These are phyloP conservation scores for Drosophila nr. perissopoda DNA, from an alignment of 2,888 invertebrate genomes.

Conservation along the genomic window DNA sequence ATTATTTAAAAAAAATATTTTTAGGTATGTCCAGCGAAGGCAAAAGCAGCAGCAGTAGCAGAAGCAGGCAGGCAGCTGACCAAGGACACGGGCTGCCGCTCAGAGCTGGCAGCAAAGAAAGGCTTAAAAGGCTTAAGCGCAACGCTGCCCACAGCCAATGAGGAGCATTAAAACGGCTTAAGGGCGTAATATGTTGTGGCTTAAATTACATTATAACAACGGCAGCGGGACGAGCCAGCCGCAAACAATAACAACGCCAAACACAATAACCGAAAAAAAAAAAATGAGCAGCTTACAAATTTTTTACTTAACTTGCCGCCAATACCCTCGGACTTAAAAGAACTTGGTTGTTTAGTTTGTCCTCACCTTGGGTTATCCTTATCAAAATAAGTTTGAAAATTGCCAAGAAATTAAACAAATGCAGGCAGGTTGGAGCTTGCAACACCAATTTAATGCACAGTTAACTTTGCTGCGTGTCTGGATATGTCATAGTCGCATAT, in stretches of 20 bases:
- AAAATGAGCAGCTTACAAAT: constrained; percentile 37
- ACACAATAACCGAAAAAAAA: constrained; percentile 49
- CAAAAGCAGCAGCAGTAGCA: neutral
- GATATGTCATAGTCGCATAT: constrained; percentile 12
- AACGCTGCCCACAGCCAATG: constrained; percentile 59
- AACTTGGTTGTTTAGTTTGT: neutral
- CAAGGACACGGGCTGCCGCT: constrained; percentile 30
- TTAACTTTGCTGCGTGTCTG: neutral
- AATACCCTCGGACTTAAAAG: constrained; percentile 29
- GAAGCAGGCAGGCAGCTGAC: constrained; percentile 14
- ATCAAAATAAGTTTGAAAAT: neutral
- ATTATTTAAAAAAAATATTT: constrained; percentile 55
- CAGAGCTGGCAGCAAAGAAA: constrained; percentile 38
- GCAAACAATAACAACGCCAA: constrained; percentile 57
- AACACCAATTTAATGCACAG: neutral
- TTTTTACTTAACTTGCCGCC: constrained; percentile 33
- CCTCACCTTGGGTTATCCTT: neutral
- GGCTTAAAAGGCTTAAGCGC: constrained; percentile 63
- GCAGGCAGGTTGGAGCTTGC: neutral
- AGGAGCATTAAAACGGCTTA: constrained; percentile 75
- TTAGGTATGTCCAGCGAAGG: neutral
- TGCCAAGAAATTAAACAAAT: neutral
- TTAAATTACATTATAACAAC: constrained; percentile 70
- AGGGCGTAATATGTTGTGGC: constrained; percentile 75
- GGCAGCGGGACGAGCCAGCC: constrained; percentile 18